Conservation (phyloP, 2,113 vertebrate genomes). For the Boulengeromyrus knoepffleri region DNA sequence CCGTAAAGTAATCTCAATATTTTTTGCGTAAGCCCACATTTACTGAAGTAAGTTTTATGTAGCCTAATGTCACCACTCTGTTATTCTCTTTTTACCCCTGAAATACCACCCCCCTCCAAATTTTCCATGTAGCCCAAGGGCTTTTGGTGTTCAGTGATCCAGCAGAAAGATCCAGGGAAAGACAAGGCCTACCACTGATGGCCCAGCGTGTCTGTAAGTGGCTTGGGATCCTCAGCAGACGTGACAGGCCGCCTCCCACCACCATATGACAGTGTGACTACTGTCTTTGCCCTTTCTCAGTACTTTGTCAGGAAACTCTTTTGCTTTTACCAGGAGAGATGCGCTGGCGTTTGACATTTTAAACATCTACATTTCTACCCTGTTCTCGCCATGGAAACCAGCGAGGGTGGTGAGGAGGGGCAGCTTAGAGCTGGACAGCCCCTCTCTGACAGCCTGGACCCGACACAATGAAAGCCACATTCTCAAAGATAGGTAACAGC, state of each 20-base stretch:
- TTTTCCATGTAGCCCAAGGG: background rate
- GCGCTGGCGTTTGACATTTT: background rate
- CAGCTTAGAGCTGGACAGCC: constrained; percentile 8
- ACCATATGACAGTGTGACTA: background rate
- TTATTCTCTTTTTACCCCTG: background rate
- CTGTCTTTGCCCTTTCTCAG: background rate
- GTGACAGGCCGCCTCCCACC: background rate
- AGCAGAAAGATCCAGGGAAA: background rate
- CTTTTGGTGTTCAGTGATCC: background rate
- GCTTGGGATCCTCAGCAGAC: background rate
- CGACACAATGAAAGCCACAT: constrained; percentile 5
- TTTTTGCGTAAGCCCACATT: too few relatives aligned
- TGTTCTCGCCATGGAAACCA: background rate
- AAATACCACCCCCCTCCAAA: background rate
- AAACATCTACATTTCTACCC: background rate
- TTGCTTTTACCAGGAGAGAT: background rate
- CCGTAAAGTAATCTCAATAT: too few relatives aligned
- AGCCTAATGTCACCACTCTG: background rate
- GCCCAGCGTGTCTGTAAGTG: constrained; percentile 9
- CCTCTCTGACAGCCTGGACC: constrained; percentile 3
- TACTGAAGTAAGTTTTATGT: background rate
- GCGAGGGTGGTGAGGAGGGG: background rate
- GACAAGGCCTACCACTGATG: background rate
- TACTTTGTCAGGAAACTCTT: too few relatives aligned
- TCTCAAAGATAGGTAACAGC: constrained; percentile 12